Conservation (phyloP, 2,797 vertebrate genomes). For the Catostomus latipinnis region DNA sequence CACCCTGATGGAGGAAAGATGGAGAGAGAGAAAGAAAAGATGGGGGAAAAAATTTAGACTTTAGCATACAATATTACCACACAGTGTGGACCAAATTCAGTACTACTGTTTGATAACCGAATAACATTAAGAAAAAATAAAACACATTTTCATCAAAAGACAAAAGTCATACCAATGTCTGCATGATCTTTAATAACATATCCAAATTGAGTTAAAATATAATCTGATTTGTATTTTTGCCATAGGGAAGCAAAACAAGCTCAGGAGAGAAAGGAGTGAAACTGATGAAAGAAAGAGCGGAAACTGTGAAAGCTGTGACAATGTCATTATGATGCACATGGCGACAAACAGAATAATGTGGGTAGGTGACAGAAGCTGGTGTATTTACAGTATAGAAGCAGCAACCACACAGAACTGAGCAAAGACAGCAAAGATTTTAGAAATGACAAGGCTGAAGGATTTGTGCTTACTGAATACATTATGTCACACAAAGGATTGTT, state of each 20-base stretch:
- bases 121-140: neutral
- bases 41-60: neutral
- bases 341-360: neutral
- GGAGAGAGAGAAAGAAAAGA: constrained; percentile 43
- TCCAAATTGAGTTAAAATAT: neutral
- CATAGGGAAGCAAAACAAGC: constrained; percentile 30
- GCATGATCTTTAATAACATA: neutral
- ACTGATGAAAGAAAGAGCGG: neutral
- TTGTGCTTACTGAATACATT: neutral
- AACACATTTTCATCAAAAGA: neutral
- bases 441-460: constrained; percentile 17
- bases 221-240: constrained; percentile 12
- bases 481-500: neutral
- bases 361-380: neutral
- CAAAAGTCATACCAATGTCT: neutral
- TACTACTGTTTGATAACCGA: neutral
- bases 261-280: constrained; percentile 20
- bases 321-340: neutral
- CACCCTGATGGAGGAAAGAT: constrained; percentile 43
- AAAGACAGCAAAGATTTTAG: constrained; percentile 23
- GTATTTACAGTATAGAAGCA: neutral
- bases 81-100: neutral
- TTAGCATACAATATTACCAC: neutral
- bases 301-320: constrained; percentile 17
- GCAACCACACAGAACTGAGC: constrained; percentile 17